Base-by-base conservation (phyloP, 2,888 invertebrate genomes). In the Quadroppia sp. region DNA sequence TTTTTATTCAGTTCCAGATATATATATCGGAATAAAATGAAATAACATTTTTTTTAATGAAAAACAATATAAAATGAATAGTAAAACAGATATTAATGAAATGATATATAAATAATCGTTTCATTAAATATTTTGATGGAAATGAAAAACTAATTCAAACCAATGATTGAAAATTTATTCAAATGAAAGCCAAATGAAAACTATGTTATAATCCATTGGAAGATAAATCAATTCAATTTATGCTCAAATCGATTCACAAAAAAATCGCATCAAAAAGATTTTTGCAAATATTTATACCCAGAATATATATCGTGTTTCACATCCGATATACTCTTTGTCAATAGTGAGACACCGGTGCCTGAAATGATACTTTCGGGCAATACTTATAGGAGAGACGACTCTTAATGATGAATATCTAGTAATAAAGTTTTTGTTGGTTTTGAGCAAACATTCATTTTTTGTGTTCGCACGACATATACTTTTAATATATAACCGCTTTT, bases 301-400 rank as follows among this genome's bases (percentile, higher is more conserved):
- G 15, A 48, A 30, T 32, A 59, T 59, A 59, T 59, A 59, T 59
- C 59, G 59, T 59, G 59, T 59, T 59, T 59, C 59, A 28, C 30
- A 59, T 59, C 30, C 30, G 30, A 32, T 59, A 59, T 30, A 59
- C 28, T 56, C 13, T 56, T 32, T 59, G 59, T 59, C 59, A 17
- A 59, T 59, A 59, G 59, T 0, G 59, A 53, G 30, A 59, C 28
- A 59, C 28, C 59, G 30, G 17, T 59, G 40, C 67, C 67, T 67
- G 40, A 67, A 67, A 67, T 67, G 67, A 67, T 67, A 67, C 67
- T 67, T 67, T 67, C 42, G 67, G 36, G 67, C 67, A 67, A 36
- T 40, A 67, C 67, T 40, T 67, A 67, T 32, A 4, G n/a, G 6
- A 32, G 30, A 28, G 36, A 20, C n/a, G 28, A 30, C 17, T 20